These are phyloP conservation scores for Rhamnusium bicolor DNA, from an alignment of 2,888 invertebrate genomes.

Conservation along the genomic window DNA sequence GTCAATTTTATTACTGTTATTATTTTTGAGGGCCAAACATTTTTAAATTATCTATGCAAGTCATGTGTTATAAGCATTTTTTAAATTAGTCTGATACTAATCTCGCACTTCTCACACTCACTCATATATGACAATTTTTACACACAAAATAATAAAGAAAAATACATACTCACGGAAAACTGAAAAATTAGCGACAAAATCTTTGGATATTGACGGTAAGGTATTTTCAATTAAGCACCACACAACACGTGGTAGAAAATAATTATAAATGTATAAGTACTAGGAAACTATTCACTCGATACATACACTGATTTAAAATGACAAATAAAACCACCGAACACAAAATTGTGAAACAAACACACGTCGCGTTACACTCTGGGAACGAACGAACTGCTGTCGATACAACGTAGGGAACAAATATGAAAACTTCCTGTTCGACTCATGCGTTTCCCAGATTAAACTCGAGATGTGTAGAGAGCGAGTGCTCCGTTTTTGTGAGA, in stretches of 20 bases:
- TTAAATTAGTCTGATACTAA: too few species aligned
- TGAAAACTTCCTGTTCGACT: constrained; percentile 22
- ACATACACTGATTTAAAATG: not conserved
- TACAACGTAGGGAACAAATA: not conserved
- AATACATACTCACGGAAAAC: not conserved
- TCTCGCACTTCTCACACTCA: too few species aligned
- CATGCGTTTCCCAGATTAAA: constrained; percentile 21
- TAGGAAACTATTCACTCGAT: not conserved
- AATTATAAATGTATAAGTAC: not conserved
- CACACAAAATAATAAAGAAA: not conserved
- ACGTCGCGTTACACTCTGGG: constrained; percentile 1
- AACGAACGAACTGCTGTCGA: constrained; percentile 15
- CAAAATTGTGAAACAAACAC: not conserved
- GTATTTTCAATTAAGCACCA: not conserved
- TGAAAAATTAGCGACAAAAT: not conserved
- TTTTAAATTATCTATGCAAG: too few species aligned
- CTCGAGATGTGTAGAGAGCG: constrained; percentile 15
- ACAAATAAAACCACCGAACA: not conserved
- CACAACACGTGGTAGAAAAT: not conserved
- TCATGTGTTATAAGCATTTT: too few species aligned
- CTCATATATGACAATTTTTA: too few species aligned
- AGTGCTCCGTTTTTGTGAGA: constrained; percentile 26
- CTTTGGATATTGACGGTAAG: not conserved
- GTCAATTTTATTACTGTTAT: too few species aligned
- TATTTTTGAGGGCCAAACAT: too few species aligned